phyloP scores from a whole-genome alignment of 2,113 vertebrate genomes.

The Lamprologus lemairii region DNA sequence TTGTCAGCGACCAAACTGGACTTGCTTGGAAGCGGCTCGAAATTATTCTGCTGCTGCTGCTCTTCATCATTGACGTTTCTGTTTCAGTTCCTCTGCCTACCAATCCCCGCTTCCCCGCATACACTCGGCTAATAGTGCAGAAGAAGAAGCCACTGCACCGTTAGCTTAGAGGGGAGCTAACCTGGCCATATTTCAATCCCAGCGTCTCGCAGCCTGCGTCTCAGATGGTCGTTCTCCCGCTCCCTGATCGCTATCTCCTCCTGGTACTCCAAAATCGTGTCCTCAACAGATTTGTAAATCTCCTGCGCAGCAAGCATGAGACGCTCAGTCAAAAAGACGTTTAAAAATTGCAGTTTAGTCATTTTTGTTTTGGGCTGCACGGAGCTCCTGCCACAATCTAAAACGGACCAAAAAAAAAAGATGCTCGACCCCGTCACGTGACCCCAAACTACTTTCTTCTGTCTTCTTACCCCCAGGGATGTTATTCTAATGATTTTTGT shows the following conservation, averaged over 20 bases:
- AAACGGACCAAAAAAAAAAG: constrained; percentile 57
- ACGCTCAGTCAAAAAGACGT: constrained; percentile 69
- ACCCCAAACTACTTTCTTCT: constrained; percentile 22
- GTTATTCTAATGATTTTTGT: neutral
- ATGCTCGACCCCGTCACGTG: constrained; percentile 59
- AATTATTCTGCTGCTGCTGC: neutral
- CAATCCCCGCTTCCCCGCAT: neutral
- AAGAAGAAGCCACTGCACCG: neutral
- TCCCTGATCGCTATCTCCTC: constrained; percentile 71
- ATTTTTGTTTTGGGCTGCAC: constrained; percentile 41
- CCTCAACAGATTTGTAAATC: constrained; percentile 73
- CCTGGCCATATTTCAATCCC: constrained; percentile 71
- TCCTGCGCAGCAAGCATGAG: constrained; percentile 73
- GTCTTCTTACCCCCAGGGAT: neutral
- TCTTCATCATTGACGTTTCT: neutral
- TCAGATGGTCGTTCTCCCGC: constrained; percentile 71
- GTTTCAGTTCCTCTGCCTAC: neutral
- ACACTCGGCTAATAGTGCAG: neutral
- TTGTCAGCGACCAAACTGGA: neutral
- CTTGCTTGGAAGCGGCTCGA: neutral
- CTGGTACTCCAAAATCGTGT: constrained; percentile 69
- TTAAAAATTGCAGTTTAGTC: constrained; percentile 71
- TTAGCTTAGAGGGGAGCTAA: constrained; percentile 48
- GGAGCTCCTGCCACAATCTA: constrained; percentile 23
- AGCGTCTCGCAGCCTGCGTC: constrained; percentile 67